These are phyloP conservation scores for Microcebus tavaratra DNA, from an alignment of 2,113 vertebrate species.

Conservation along the genomic window DNA sequence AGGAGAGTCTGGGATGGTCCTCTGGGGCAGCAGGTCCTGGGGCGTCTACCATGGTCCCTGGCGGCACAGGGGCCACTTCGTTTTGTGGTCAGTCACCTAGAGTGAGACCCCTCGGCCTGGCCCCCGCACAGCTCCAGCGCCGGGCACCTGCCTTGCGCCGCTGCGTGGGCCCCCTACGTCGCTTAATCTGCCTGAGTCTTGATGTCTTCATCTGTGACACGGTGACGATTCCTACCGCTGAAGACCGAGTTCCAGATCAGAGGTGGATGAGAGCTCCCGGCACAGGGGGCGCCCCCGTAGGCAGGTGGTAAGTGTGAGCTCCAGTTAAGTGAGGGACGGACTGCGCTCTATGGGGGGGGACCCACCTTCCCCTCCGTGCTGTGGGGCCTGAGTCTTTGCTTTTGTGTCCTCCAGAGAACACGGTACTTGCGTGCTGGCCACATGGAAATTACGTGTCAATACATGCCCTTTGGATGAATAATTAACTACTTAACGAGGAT, in stretches of 20 bases:
- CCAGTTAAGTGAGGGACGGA: not conserved
- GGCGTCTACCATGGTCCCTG: not conserved
- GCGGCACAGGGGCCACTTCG: too few relatives aligned
- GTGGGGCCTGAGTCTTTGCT: not conserved
- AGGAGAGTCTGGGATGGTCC: not conserved
- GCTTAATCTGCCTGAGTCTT: accelerated
- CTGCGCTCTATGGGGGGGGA: accelerated
- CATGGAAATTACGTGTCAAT: accelerated
- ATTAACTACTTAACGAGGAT: not conserved
- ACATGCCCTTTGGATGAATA: not conserved
- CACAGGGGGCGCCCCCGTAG: not conserved
- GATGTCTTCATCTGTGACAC: not conserved
- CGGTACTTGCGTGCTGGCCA: accelerated
- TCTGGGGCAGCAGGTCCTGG: not conserved
- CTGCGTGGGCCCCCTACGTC: too few relatives aligned
- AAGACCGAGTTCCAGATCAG: not conserved
- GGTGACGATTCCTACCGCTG: accelerated
- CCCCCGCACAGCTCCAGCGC: not conserved
- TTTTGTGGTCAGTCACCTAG: too few relatives aligned
- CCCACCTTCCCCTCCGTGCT: accelerated
- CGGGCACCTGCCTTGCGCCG: not conserved
- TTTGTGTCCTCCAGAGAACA: not conserved
- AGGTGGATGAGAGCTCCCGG: not conserved
- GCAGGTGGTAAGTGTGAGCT: not conserved
- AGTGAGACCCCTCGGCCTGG: not conserved